Evolutionary conservation across 2,888 invertebrate species (phyloP), one percentile per base, ranked within the genome.

Genomic region (Lampropteryx suffumata): DNA sequence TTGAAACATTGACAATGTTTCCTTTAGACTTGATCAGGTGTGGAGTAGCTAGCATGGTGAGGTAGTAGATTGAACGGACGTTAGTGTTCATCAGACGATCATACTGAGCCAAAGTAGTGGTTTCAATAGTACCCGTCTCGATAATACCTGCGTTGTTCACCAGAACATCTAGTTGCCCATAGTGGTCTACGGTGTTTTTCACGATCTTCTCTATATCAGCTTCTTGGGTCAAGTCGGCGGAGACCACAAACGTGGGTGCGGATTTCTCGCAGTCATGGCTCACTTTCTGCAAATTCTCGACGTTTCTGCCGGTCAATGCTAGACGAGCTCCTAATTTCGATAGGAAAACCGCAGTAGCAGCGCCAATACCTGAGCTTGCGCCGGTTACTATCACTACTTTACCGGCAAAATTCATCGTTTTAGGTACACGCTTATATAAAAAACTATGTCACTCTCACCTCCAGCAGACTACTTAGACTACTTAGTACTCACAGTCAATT

Each of bases 1-100:
- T 98, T 1, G 98, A 99, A 0, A 99, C 96, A 78, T 99, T 99
- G 0, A 99, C 98, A 64, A 98, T 95, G 62, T 94, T 96, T n/a
- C 98, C 98, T 81, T 96, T 95, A 0, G 94, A 92, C 80, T 94
- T 92, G 1, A 96, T 88, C 12, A 99, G 90, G 83, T 98, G 94
- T 0, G 98, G 98, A 0, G 96, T 95, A 2, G 97, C 96, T 39
- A 98, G 77, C 94, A 95, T 96, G 0, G 97, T 98, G 57, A 98
- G 78, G 53, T 96, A 93, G 73, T 95, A 96, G 11, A 96, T 91
- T 0, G 95, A 93, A 53, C 97, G 93, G 0, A 98, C 94, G 80
- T 99, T 99, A 1, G 95, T 93, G 69, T 96, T 95, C 93, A 99
- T 97, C 8, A 97, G 87, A 14, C 94, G 91, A 78, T 99, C 99